Evolutionary conservation across 2,113 vertebrate genomes (phyloP), one percentile per base, ranked within the genome.

Genomic region (Illadopsis cleaveri): DNA sequence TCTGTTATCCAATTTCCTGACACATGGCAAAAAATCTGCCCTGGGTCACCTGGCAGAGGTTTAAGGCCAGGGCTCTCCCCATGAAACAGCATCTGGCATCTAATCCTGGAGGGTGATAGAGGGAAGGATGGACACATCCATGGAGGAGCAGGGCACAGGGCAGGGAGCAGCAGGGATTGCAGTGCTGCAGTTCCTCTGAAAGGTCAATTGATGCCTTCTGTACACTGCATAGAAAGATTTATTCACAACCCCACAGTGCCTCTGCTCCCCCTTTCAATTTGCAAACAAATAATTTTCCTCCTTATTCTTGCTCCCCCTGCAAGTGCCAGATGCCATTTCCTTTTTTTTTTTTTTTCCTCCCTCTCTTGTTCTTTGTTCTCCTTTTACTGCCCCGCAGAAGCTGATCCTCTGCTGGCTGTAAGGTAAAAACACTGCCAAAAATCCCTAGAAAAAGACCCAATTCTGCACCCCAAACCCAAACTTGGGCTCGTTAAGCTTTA

Each of bases 321-420:
- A 78, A 93, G 38, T 76, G 53, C 82, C 82, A 95, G 83, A 88
- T 93, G 79, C 62, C 44, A 58, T 89, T 94, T 93, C 62, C 83
- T 85, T 40, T 48, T 15, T 5, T 6, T 10, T 31, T 6, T 33
- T 33, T 31, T 48, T 17, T 22, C 8, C 2, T 0, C 3, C 1
- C 15, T 15, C 25, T 12, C 21, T 84, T 71, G 51, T 75, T 87
- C 94, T 95, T 85, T 87, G 78, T 94, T 95, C 91, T 94, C 87
- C 50, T 76, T 80, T 82, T 79, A 78, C 65, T 53, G 37, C 80
- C 77, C 53, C 5, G 8, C 61, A 77, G 51, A 44, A 80, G 24
- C 71, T 64, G 44, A 56, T 17, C 37, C 1, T 62, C 45, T 62
- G 47, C 60, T 48, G 48, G n/a, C 58, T 68, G 3, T 4, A 75